Percentiles rank a stretch among this genome's conserved stretches.
Conservation (phyloP, 1,140 invertebrate genomes). For the Ceratina calcarata region DNA sequence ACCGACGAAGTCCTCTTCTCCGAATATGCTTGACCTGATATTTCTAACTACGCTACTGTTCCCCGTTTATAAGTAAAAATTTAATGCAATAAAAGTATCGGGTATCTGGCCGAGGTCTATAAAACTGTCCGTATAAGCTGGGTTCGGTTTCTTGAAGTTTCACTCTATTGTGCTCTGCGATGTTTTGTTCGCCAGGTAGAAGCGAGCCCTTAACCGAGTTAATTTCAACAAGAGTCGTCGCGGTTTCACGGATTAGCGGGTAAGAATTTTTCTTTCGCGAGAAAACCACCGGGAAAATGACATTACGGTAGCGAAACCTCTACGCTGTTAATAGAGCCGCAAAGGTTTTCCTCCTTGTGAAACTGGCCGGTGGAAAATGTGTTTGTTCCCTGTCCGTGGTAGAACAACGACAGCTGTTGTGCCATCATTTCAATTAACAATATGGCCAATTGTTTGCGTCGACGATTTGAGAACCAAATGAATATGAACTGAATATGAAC, state of each 20-base stretch:
- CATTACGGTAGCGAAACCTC: neutral
- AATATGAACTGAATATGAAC: neutral
- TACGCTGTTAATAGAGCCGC: neutral
- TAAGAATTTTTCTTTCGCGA: neutral
- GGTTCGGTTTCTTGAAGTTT: neutral
- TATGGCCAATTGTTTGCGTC: neutral
- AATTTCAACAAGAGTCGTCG: neutral
- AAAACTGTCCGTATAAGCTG: neutral
- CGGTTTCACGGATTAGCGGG: slow-evolving; percentile 14
- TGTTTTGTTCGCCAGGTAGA: slow-evolving; percentile 1
- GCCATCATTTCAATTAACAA: neutral
- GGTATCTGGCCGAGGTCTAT: neutral
- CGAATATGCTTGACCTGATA: no score
- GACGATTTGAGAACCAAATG: neutral
- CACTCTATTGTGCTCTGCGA: neutral
- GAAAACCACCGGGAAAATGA: slow-evolving; percentile 1
- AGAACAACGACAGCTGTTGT: neutral
- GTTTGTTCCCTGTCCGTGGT: neutral
- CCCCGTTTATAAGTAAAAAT: no score
- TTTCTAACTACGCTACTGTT: no score
- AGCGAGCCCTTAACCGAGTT: slow-evolving; percentile 15
- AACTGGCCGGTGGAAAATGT: neutral
- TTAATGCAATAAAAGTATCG: neutral
- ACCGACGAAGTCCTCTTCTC: no score
- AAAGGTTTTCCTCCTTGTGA: neutral